These are phyloP conservation scores for Parnassius orleans DNA, from an alignment of 2,888 invertebrate genomes.

Conservation along the genomic window DNA sequence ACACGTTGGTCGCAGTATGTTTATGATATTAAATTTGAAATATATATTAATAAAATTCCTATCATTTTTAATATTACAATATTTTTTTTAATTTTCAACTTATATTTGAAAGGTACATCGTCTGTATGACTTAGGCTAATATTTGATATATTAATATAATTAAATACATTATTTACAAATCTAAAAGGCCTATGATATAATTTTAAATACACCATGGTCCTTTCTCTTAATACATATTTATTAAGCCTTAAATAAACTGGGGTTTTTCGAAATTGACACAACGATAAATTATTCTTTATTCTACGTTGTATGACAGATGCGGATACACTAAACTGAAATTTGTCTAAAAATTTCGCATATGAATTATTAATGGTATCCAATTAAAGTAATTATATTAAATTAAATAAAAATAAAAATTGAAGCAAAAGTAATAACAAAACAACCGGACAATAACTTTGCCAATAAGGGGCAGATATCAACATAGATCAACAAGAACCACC, in stretches of 20 bases:
- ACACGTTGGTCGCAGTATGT: too few species aligned
- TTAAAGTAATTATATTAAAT: too few species aligned
- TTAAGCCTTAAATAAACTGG: constrained; percentile 38
- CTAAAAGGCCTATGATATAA: constrained; percentile 63
- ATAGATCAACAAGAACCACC: too few species aligned
- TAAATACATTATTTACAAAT: constrained; percentile 47
- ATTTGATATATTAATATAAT: constrained; percentile 16
- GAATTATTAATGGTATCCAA: too few species aligned
- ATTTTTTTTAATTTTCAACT: constrained; percentile 17
- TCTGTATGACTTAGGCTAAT: constrained; percentile 4
- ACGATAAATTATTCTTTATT: constrained; percentile 24
- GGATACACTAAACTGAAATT: too few species aligned
- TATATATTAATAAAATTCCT: constrained; percentile 11
- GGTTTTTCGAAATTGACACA: constrained; percentile 42
- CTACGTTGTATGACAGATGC: background rate
- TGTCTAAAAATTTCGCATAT: too few species aligned
- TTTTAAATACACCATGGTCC: constrained; percentile 66
- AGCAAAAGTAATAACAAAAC: too few species aligned
- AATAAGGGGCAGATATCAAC: too few species aligned
- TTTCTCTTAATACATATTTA: constrained; percentile 45
- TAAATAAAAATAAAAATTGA: too few species aligned
- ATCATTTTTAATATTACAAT: background rate
- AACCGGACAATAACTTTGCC: too few species aligned
- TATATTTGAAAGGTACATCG: background rate
- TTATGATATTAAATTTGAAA: constrained; percentile 7